These are phyloP conservation scores for Amphiprion clarkii DNA, from an alignment of 2,797 vertebrate species.

Conservation along the genomic window DNA sequence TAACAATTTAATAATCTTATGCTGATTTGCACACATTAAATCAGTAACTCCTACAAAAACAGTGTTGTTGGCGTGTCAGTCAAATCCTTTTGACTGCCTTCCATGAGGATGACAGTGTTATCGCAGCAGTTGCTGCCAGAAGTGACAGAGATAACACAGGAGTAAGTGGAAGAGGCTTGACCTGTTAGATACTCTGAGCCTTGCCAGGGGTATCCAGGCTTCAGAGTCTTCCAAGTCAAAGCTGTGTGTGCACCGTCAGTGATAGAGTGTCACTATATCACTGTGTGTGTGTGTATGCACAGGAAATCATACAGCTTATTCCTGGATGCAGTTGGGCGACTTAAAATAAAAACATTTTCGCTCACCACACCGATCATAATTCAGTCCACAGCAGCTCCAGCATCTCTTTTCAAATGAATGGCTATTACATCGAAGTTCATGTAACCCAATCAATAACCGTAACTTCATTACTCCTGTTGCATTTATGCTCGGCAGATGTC, in stretches of 20 bases:
- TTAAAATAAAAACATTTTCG: conserved; percentile 63
- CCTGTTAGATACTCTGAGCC: conserved; percentile 43
- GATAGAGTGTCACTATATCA: conserved; percentile 21
- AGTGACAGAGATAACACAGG: conserved; percentile 53
- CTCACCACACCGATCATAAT: conserved; percentile 63
- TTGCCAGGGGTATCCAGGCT: conserved; percentile 41
- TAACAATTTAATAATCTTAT: background rate
- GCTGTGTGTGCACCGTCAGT: conserved; percentile 27
- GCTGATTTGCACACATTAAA: conserved; percentile 12
- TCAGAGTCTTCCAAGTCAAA: conserved; percentile 17
- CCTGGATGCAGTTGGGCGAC: conserved; percentile 40
- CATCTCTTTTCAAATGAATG: conserved; percentile 71
- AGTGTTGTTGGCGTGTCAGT: conserved; percentile 35
- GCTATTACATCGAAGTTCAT: conserved; percentile 75
- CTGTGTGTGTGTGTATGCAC: conserved; percentile 23
- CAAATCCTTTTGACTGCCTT: conserved; percentile 24
- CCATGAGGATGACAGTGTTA: conserved; percentile 32
- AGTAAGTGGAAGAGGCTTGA: conserved; percentile 49
- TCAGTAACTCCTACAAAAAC: conserved; percentile 27
- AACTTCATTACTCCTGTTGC: conserved; percentile 83
- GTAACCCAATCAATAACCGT: conserved; percentile 82
- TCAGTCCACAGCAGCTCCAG: conserved; percentile 58
- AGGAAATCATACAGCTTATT: conserved; percentile 31
- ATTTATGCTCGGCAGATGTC: conserved; percentile 80
- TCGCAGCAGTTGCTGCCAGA: conserved; percentile 46